Conservation (phyloP, 1,140 invertebrate genomes). For the Temnothorax curvispinosus region DNA sequence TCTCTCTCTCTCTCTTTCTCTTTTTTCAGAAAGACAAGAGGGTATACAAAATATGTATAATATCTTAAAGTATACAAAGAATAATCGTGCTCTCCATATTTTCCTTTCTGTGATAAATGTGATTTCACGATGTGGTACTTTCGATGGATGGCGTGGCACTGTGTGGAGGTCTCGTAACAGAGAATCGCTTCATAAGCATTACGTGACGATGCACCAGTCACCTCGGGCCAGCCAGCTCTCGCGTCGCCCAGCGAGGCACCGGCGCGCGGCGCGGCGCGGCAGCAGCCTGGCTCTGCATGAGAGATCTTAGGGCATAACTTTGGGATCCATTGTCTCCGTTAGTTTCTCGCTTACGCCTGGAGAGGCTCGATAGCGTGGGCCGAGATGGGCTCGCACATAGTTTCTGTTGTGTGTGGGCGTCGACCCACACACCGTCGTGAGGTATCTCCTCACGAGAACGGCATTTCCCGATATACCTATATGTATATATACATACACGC, state of each 20-base stretch:
- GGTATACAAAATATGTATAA: not conserved
- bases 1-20: no score
- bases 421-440: no score
- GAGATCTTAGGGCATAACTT: constrained; percentile 76
- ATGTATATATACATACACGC: not conserved
- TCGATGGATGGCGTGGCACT: constrained; percentile 7
- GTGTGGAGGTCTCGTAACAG: constrained; percentile 39
- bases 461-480: constrained; percentile 61
- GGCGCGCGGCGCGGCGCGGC: no score
- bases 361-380: constrained; percentile 52
- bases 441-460: constrained; percentile 60
- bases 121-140: constrained; percentile 10
- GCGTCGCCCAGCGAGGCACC: not conserved
- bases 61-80: not conserved
- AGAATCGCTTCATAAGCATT: constrained; percentile 58
- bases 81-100: not conserved
- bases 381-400: constrained; percentile 35
- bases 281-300: not conserved
- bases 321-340: constrained; percentile 74
- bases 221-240: constrained; percentile 15
- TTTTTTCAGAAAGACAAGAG: not conserved
- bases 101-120: not conserved
- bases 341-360: constrained; percentile 26
- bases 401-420: constrained; percentile 52
- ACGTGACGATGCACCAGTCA: constrained; percentile 54